phyloP scores from a whole-genome alignment of 2,797 vertebrate genomes.

The Micrastur ruficollis region DNA sequence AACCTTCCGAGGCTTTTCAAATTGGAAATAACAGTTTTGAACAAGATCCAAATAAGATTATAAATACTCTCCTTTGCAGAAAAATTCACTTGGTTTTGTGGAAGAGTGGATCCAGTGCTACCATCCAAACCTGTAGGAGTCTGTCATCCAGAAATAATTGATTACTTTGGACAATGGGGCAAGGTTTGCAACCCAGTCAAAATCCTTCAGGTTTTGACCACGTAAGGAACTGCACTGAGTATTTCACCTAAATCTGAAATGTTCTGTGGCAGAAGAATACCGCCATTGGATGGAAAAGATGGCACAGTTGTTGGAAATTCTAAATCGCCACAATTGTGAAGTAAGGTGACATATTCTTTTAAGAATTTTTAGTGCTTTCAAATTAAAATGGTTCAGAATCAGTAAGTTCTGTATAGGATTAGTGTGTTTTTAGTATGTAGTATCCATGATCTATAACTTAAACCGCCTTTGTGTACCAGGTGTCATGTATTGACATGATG shows the following conservation, averaged over 20 bases:
- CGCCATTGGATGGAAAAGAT: neutral
- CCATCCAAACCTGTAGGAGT: neutral
- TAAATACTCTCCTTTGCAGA: neutral
- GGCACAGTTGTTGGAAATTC: fast-evolving
- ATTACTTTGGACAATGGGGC: neutral
- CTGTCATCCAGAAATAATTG: neutral
- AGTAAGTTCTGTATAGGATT: neutral
- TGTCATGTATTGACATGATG: neutral
- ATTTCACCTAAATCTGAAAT: neutral
- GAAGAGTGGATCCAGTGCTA: neutral
- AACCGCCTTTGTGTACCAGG: neutral
- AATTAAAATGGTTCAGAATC: neutral
- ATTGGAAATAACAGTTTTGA: neutral
- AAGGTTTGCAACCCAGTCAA: fast-evolving
- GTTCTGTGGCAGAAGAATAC: neutral
- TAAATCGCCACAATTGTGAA: fast-evolving
- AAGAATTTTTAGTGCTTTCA: neutral
- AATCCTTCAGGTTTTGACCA: neutral
- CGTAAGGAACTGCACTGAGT: fast-evolving
- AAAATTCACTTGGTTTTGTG: neutral
- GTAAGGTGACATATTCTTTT: neutral
- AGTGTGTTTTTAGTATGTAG: neutral
- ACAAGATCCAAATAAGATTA: neutral
- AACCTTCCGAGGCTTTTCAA: neutral
- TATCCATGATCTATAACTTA: neutral